phyloP scores from a whole-genome alignment of 2,113 vertebrate species.

The Sminthopsis crassicaudata region DNA sequence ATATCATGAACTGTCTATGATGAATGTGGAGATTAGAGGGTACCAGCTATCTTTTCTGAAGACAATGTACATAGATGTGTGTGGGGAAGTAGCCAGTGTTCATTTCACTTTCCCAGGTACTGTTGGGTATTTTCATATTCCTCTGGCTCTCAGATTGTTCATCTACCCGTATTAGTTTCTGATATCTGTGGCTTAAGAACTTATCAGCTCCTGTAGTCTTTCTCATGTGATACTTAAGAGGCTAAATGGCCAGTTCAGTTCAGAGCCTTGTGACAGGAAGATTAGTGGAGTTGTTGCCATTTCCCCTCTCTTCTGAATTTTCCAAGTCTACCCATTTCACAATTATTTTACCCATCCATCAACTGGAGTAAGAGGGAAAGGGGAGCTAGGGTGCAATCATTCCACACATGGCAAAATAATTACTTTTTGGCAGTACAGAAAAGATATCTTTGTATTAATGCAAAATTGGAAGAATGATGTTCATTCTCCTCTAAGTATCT shows the following conservation, averaged over 20 bases:
- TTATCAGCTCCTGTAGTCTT: neutral
- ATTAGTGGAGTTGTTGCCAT: neutral
- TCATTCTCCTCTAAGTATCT: neutral
- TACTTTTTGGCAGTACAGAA: neutral
- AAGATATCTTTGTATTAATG: neutral
- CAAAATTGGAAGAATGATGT: neutral
- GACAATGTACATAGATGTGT: neutral
- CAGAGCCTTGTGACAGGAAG: neutral
- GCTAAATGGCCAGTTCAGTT: neutral
- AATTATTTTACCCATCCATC: neutral
- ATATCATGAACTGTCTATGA: neutral
- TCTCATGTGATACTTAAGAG: neutral
- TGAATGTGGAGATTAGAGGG: neutral
- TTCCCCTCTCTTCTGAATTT: neutral
- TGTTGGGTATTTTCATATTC: neutral
- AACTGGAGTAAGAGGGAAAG: neutral
- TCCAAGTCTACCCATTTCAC: neutral
- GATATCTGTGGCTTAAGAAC: neutral
- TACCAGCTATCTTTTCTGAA: neutral
- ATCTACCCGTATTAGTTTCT: neutral
- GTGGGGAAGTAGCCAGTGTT: neutral
- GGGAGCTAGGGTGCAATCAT: too few species aligned
- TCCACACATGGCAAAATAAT: neutral
- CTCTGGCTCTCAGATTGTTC: neutral
- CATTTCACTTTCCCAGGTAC: neutral